phyloP scores from a whole-genome alignment of 2,888 invertebrate genomes.

The Rotaria sp. region DNA sequence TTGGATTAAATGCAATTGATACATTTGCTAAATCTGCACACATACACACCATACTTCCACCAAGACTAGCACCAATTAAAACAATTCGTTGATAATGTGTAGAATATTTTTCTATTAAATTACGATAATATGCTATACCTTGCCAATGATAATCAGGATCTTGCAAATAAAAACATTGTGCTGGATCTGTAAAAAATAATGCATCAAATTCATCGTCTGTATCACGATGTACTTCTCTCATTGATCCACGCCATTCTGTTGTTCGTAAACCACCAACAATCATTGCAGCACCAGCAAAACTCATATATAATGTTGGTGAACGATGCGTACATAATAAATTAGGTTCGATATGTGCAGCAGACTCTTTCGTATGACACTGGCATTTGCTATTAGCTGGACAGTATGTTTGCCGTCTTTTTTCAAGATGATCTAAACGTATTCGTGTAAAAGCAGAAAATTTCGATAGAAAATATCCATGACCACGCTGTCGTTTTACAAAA shows the following conservation, averaged over 20 bases:
- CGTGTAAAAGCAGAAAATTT: background rate
- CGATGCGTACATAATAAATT: background rate
- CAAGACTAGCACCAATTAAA: background rate
- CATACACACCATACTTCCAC: background rate
- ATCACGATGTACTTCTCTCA: background rate
- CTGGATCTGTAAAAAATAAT: background rate
- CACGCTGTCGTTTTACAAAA: background rate
- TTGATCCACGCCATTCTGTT: background rate
- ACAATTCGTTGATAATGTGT: background rate
- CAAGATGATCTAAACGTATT: background rate
- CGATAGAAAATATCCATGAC: background rate
- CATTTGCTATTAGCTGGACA: background rate
- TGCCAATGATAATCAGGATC: background rate
- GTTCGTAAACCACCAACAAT: slow-evolving; percentile 1
- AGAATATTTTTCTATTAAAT: background rate
- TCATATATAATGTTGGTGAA: background rate
- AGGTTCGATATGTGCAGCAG: background rate
- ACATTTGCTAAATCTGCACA: background rate
- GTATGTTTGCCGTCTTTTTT: background rate
- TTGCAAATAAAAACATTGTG: background rate
- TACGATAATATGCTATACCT: background rate
- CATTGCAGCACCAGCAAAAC: slow-evolving; percentile 1
- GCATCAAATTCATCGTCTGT: background rate
- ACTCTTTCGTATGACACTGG: background rate
- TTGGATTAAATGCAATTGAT: background rate